phyloP scores from a whole-genome alignment of 2,888 invertebrate species.

The Synergus gifuensis region DNA sequence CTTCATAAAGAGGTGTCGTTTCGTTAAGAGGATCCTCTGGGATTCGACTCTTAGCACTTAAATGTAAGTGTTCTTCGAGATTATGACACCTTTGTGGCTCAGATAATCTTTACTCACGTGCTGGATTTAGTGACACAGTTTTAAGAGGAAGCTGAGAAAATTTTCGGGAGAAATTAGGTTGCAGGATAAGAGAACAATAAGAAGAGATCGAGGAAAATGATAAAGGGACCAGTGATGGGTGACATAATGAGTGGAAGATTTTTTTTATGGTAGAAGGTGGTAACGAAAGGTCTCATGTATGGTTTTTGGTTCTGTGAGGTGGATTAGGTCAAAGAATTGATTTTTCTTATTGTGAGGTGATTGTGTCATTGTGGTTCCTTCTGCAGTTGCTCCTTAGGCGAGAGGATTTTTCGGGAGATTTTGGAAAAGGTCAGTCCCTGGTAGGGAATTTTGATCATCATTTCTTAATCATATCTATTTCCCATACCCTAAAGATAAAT shows the following conservation, averaged over 20 bases:
- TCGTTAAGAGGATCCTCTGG: constrained; percentile 4
- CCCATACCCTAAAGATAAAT: neutral
- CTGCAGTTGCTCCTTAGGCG: neutral
- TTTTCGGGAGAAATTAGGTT: neutral
- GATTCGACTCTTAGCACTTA: neutral
- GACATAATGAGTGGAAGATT: neutral
- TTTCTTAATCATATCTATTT: neutral
- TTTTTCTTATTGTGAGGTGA: neutral
- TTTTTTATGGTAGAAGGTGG: neutral
- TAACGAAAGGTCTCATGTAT: neutral
- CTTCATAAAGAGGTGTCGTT: constrained; percentile 1
- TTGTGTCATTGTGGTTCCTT: neutral
- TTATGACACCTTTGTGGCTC: neutral
- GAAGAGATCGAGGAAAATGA: neutral
- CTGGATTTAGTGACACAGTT: neutral
- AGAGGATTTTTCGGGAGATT: neutral
- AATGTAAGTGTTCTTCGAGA: constrained; percentile 2
- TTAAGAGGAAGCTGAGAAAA: neutral
- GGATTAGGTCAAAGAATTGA: neutral
- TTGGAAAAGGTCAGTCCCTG: neutral
- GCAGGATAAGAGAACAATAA: neutral
- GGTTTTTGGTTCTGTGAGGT: neutral
- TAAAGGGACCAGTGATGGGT: neutral
- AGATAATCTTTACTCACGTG: neutral
- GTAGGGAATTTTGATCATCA: neutral